Percentiles rank a stretch among this genome's conserved stretches.
Evolutionary conservation across 2,888 invertebrate genomes (phyloP).

Genomic region (Perithous albicinctus): DNA sequence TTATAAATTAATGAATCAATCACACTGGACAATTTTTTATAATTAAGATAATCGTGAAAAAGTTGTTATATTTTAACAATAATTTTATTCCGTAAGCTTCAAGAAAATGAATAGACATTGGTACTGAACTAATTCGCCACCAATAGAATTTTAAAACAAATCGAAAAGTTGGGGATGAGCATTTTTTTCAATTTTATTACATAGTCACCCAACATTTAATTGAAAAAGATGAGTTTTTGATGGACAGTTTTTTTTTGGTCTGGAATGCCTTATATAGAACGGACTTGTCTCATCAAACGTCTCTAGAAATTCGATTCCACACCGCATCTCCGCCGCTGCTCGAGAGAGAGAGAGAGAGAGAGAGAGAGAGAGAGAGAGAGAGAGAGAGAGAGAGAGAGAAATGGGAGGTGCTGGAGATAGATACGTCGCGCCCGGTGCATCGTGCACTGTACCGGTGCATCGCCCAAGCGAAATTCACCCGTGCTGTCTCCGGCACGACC

Average conservation of each 20-base stretch:
- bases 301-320: conserved; percentile 69
- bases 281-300: conserved; percentile 60
- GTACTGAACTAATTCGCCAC: too few relatives aligned
- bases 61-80: too few relatives aligned
- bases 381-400: conserved; percentile 12
- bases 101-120: too few relatives aligned
- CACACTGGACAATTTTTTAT: too few relatives aligned
- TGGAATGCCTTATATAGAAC: conserved; percentile 1
- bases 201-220: neutral
- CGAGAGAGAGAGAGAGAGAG: conserved; percentile 5
- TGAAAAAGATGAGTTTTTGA: neutral
- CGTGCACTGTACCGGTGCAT: conserved; percentile 15
- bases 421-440: conserved; percentile 7
- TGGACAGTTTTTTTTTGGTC: neutral
- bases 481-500: neutral
- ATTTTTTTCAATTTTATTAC: neutral
- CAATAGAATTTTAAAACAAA: too few relatives aligned
- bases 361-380: neutral
- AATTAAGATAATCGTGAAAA: too few relatives aligned
- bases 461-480: conserved; percentile 10
- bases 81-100: too few relatives aligned
- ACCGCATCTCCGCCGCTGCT: conserved; percentile 45
- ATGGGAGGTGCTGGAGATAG: conserved; percentile 9
- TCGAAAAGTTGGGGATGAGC: too few relatives aligned
- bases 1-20: too few relatives aligned